Percentiles rank a stretch among this genome's conserved stretches.
phyloP scores from a whole-genome alignment of 2,113 vertebrate genomes.

The Hippoglossus stenolepis region DNA sequence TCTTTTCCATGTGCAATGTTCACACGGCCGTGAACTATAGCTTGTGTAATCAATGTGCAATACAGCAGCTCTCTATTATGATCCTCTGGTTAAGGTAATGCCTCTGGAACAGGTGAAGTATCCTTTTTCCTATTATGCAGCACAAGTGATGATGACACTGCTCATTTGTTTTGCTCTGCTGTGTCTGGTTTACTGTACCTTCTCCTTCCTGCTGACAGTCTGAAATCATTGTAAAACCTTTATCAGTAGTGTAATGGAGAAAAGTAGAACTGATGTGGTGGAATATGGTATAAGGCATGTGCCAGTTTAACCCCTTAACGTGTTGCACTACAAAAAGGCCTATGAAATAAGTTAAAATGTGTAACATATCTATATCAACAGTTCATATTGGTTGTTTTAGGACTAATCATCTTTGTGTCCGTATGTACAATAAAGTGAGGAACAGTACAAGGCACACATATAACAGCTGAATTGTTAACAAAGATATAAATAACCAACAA shows the following conservation, averaged over 20 bases:
- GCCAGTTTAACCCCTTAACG: slow-evolving; percentile 59
- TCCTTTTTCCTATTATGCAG: background rate
- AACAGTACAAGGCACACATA: slow-evolving; percentile 95
- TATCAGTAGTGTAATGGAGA: slow-evolving; percentile 29
- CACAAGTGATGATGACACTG: slow-evolving; percentile 13
- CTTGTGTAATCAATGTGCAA: slow-evolving; percentile 50
- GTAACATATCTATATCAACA: slow-evolving; percentile 87
- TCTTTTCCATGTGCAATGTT: slow-evolving; percentile 39
- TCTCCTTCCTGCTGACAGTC: slow-evolving; percentile 29
- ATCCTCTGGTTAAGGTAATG: slow-evolving; percentile 41
- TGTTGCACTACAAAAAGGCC: slow-evolving; percentile 82
- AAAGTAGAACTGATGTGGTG: slow-evolving; percentile 15
- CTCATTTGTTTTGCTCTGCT: slow-evolving; percentile 35
- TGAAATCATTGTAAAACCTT: slow-evolving; percentile 13
- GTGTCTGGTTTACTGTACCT: background rate
- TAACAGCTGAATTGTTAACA: slow-evolving; percentile 76
- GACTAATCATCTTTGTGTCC: slow-evolving; percentile 82
- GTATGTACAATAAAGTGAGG: slow-evolving; percentile 87
- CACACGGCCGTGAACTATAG: slow-evolving; percentile 33
- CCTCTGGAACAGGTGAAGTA: background rate
- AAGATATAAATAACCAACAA: slow-evolving; percentile 79
- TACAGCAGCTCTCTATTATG: slow-evolving; percentile 32
- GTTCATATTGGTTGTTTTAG: slow-evolving; percentile 85
- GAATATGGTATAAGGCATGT: slow-evolving; percentile 44
- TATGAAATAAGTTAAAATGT: slow-evolving; percentile 77